These are phyloP conservation scores for Acipenser oxyrinchus DNA, from an alignment of 2,797 vertebrate species.

Conservation along the genomic window DNA sequence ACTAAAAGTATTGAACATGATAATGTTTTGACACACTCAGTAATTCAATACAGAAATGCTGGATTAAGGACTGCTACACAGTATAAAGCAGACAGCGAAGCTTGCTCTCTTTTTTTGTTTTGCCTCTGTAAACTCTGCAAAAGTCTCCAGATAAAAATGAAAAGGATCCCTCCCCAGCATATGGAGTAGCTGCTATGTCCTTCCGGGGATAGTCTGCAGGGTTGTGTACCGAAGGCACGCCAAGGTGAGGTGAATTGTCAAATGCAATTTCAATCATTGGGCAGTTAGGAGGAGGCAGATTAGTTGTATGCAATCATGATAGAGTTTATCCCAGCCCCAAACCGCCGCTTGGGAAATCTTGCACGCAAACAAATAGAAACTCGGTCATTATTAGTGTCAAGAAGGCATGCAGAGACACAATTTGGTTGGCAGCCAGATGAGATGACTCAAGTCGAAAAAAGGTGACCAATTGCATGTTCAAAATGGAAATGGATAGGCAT, in stretches of 20 bases:
- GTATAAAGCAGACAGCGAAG: background rate
- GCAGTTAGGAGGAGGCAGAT: slow-evolving; percentile 64
- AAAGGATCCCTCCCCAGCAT: slow-evolving; percentile 67
- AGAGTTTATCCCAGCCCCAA: slow-evolving; percentile 60
- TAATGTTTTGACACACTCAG: slow-evolving; percentile 41
- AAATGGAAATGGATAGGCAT: slow-evolving; percentile 52
- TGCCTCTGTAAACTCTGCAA: slow-evolving; percentile 15
- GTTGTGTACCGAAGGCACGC: slow-evolving; percentile 76
- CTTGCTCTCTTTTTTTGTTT: background rate
- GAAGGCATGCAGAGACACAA: slow-evolving; percentile 49
- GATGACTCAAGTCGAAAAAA: slow-evolving; percentile 52
- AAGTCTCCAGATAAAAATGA: slow-evolving; percentile 47
- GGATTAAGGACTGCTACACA: slow-evolving; percentile 6
- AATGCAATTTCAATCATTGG: slow-evolving; percentile 63
- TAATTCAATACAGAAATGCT: slow-evolving; percentile 35
- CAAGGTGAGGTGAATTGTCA: slow-evolving; percentile 78
- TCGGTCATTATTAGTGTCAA: slow-evolving; percentile 64
- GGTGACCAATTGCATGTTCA: slow-evolving; percentile 53
- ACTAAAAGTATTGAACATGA: slow-evolving; percentile 8
- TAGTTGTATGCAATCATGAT: slow-evolving; percentile 54
- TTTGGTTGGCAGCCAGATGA: slow-evolving; percentile 61
- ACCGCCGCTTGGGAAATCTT: slow-evolving; percentile 60
- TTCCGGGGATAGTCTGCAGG: slow-evolving; percentile 63
- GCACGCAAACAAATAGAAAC: slow-evolving; percentile 57
- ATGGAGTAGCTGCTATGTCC: slow-evolving; percentile 68